phyloP scores from a whole-genome alignment of 2,113 vertebrate species.

The Mobula birostris region DNA sequence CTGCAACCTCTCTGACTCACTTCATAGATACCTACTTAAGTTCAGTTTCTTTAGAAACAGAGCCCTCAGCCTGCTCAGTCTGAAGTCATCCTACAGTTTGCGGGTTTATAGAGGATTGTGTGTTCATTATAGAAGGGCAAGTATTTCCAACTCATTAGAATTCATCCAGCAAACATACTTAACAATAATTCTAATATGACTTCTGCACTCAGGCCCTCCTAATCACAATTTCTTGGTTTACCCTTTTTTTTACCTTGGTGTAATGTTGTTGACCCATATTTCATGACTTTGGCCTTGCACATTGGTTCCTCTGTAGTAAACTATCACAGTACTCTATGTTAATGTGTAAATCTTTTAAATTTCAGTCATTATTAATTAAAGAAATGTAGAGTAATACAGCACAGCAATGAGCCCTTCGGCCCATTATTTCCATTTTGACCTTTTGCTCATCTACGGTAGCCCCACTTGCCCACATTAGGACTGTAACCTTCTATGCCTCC shows the following conservation, averaged over 20 bases:
- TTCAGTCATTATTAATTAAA: neutral
- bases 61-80: too few species aligned
- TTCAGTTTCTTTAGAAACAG: neutral
- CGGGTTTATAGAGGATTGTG: neutral
- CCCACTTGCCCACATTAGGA: too few species aligned
- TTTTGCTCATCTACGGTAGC: too few species aligned
- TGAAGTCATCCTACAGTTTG: neutral
- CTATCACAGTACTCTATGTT: neutral
- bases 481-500: too few species aligned
- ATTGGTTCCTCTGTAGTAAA: neutral
- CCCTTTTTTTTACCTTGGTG: neutral
- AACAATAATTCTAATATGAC: neutral
- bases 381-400: too few species aligned
- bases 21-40: neutral
- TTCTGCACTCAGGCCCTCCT: neutral
- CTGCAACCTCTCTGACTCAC: neutral
- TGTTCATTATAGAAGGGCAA: neutral
- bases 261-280: neutral
- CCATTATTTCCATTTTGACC: too few species aligned
- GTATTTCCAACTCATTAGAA: neutral
- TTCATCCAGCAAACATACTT: neutral
- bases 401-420: too few species aligned
- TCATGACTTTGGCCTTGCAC: neutral
- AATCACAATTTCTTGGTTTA: neutral
- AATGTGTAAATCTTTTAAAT: neutral